Base-by-base conservation (phyloP, 2,888 invertebrate species). In the Cantharis nigra region DNA sequence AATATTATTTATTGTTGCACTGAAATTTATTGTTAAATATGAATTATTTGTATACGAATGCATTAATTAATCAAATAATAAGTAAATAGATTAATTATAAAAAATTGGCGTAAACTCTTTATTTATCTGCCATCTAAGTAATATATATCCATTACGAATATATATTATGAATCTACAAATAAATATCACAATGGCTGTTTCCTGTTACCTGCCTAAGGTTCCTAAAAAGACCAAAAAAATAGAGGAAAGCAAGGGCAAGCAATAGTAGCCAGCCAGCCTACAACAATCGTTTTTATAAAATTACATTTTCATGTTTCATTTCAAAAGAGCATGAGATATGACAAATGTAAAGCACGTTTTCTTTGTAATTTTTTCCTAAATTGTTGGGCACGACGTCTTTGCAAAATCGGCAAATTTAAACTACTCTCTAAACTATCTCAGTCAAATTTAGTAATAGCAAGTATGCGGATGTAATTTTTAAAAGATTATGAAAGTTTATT, bases 141-240 rank as follows among this genome's bases (percentile, higher is more conserved):
- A 67, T 77, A 77, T 77, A 77, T 77, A 75, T 71, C 23, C 26
- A 67, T 18, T 67, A 67, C 26, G 71, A 74, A 74, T 74, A 74
- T 77, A 71, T 73, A 62, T 77, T 77, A 77, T 77, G 77, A 77
- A 81, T 80, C 82, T 83, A 83, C 81, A 80, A 82, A 81, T 82
- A 84, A 84, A 84, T 84, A 84, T 84, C 84, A 84, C 84, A 84
- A 83, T 83, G 83, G 83, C 84, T 82, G 82, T 81, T 81, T 80
- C 82, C 81, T 81, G 79, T 79, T 80, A 82, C 81, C 82, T 83
- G 82, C 81, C 82, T 78, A 79, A 80, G 78, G 80, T 80, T 81
- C 80, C 80, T 77, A 65, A 76, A 75, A 64, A 71, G 67, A 74
- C 76, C 69, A 63, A 76, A 72, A 28, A 69, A 70, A 67, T 33